Evolutionary conservation across 2,888 invertebrate genomes (phyloP).

Genomic region (Xylophagus ater): DNA sequence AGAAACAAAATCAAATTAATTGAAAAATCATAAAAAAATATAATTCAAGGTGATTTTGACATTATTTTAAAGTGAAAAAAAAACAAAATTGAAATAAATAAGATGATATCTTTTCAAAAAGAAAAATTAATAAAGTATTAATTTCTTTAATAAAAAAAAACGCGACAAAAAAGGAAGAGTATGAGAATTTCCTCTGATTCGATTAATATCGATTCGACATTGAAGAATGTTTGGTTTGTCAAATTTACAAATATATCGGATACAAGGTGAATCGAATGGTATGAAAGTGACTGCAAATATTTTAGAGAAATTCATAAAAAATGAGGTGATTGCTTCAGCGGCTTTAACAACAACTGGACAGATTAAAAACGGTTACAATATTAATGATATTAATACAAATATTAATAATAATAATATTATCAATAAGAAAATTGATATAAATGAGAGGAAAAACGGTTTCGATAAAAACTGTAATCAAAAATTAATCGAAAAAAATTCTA

Average conservation of each 20-base stretch:
- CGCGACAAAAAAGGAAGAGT: too few relatives aligned
- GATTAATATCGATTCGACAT: conserved; percentile 3
- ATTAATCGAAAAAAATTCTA: conserved; percentile 2
- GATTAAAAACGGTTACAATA: conserved; percentile 19
- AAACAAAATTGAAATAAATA: too few relatives aligned
- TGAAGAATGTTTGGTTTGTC: conserved; percentile 33
- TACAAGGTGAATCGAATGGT: conserved; percentile 19
- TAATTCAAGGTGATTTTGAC: too few relatives aligned
- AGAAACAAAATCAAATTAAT: too few relatives aligned
- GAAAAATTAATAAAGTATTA: too few relatives aligned
- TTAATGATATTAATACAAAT: conserved; percentile 22
- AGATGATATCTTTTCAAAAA: too few relatives aligned
- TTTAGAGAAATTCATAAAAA: conserved; percentile 33
- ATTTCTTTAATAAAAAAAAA: too few relatives aligned
- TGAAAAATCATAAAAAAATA: too few relatives aligned
- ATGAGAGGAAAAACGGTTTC: neutral
- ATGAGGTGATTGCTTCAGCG: conserved; percentile 24
- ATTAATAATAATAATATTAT: conserved; percentile 9
- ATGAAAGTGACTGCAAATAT: conserved; percentile 20
- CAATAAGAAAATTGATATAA: neutral
- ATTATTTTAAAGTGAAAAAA: too few relatives aligned
- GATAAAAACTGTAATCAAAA: conserved; percentile 4
- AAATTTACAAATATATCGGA: conserved; percentile 33
- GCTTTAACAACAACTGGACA: conserved; percentile 1
- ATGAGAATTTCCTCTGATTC: too few relatives aligned